A percentile compares a stretch with the other conserved stretches of the same genome.
phyloP scores from a whole-genome alignment of 2,797 vertebrate species.

The Arremon aurantiirostris region DNA sequence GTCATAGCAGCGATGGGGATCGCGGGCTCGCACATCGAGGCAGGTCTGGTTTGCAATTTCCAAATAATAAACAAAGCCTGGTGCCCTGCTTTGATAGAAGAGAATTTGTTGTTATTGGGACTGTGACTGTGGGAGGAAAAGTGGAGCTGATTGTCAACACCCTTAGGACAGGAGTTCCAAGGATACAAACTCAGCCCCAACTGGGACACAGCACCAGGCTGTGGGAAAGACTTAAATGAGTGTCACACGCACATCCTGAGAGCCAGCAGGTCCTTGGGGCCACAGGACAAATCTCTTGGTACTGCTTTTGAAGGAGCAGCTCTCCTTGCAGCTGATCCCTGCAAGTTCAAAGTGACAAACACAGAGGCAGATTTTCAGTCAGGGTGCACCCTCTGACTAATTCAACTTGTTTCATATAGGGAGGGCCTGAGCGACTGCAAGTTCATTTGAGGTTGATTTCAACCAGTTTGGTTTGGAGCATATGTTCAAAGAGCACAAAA shows the following conservation, averaged over 20 bases:
- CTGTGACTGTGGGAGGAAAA: not conserved
- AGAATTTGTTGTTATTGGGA: not conserved
- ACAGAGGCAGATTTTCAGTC: not conserved
- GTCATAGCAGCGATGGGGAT: conserved; percentile 60
- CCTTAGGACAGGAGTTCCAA: not conserved
- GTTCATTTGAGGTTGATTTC: not conserved
- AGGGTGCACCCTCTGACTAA: not conserved
- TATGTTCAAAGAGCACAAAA: not conserved
- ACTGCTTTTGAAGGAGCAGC: not conserved
- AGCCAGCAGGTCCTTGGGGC: not conserved
- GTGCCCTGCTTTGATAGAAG: not conserved
- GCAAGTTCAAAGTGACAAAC: not conserved
- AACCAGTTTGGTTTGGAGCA: not conserved
- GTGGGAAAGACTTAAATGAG: not conserved
- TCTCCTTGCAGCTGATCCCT: not conserved
- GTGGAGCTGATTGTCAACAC: not conserved
- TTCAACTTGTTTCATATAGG: not conserved
- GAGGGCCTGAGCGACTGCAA: not conserved
- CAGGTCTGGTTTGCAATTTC: not conserved
- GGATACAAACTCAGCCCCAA: not conserved
- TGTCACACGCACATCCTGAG: not conserved
- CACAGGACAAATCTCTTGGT: not conserved
- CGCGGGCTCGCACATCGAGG: not conserved
- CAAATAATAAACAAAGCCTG: conserved; percentile 18
- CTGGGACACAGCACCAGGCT: fast-evolving